Conservation (phyloP, 2,888 invertebrate species). For the Parelbella ahira region DNA sequence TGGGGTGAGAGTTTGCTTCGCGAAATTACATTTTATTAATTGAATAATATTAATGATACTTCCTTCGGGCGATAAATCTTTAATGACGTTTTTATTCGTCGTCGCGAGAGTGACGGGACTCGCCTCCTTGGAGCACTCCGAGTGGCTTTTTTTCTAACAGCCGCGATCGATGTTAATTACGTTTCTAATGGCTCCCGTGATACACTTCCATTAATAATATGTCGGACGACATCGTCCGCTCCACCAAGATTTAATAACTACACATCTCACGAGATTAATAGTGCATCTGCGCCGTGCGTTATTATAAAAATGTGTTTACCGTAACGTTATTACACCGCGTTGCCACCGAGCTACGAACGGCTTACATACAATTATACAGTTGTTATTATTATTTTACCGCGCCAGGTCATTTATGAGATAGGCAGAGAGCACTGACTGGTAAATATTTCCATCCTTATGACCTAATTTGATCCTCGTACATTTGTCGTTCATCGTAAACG, state of each 20-base stretch:
- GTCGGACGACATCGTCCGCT: conserved; percentile 65
- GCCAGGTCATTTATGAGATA: too few species aligned
- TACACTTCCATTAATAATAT: conserved; percentile 79
- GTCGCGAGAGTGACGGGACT: conserved; percentile 58
- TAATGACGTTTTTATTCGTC: conserved; percentile 78
- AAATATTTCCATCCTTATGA: too few species aligned
- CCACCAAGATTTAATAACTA: conserved; percentile 73
- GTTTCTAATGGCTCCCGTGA: conserved; percentile 79
- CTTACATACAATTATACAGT: too few species aligned
- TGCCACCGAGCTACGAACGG: conserved; percentile 29
- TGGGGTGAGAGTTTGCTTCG: conserved; percentile 71
- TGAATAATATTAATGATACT: conserved; percentile 81
- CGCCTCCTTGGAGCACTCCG: conserved; percentile 46
- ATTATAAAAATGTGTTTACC: conserved; percentile 59
- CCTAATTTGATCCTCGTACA: too few species aligned
- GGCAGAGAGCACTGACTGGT: too few species aligned
- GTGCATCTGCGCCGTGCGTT: conserved; percentile 64
- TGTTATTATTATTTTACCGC: too few species aligned
- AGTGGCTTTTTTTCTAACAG: conserved; percentile 56
- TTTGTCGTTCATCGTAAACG: too few species aligned
- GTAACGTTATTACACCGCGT: conserved; percentile 36
- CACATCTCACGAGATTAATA: conserved; percentile 68
- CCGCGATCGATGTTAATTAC: conserved; percentile 74
- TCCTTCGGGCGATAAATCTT: conserved; percentile 75
- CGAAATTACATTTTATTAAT: conserved; percentile 80